These are phyloP conservation scores for Priocnemis perturbator DNA, from an alignment of 2,888 invertebrate genomes.

Conservation along the genomic window DNA sequence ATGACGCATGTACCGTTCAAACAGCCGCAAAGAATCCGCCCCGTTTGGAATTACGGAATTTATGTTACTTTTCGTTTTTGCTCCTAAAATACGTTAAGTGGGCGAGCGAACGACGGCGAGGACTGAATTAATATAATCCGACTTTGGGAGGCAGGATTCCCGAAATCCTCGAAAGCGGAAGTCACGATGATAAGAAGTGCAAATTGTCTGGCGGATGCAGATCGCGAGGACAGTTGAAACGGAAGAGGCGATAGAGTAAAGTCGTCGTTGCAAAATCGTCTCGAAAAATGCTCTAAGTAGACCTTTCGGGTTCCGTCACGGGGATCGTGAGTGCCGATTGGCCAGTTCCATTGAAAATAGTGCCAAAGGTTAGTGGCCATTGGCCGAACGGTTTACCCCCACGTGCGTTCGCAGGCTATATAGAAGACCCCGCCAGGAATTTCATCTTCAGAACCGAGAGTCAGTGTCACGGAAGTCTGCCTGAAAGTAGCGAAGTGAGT, in stretches of 20 bases:
- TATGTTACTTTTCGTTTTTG: no score
- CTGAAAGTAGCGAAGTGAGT: constrained; percentile 64
- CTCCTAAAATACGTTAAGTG: no score
- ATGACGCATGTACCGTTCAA: no score
- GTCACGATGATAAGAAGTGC: no score
- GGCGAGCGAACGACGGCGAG: no score
- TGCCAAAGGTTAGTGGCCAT: constrained; percentile 65
- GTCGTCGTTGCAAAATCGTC: constrained; percentile 21
- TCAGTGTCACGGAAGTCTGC: constrained; percentile 72
- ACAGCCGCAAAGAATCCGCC: no score
- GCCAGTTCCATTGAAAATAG: constrained; percentile 68
- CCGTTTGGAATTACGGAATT: no score
- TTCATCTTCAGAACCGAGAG: constrained; percentile 74
- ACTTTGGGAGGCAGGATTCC: no score
- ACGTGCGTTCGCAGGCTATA: constrained; percentile 68
- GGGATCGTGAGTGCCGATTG: constrained; percentile 50
- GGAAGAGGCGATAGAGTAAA: constrained; percentile 6
- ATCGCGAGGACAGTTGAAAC: not conserved
- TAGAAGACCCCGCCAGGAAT: constrained; percentile 73
- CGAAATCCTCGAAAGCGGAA: no score
- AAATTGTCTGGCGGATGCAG: no score
- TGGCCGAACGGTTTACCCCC: constrained; percentile 69
- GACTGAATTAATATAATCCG: no score
- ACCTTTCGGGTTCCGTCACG: constrained; percentile 33
- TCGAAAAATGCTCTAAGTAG: constrained; percentile 41